Base-by-base conservation (phyloP, 2,113 vertebrate genomes). In the Sphyrna mokarran region DNA sequence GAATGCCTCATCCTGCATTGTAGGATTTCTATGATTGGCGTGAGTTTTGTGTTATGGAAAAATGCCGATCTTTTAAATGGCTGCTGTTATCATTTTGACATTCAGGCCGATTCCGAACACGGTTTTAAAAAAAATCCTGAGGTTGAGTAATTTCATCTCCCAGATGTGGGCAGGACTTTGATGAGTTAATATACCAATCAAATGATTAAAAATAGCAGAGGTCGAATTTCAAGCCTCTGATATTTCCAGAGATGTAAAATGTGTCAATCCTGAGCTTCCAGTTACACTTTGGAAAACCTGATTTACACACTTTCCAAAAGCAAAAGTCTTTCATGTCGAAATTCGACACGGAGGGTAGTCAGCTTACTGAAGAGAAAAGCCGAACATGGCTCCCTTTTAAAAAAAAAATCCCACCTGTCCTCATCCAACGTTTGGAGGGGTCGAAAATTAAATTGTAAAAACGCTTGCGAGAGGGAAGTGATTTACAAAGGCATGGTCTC, bases 171-270 rank as follows among this genome's bases (percentile, higher is more conserved):
- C 95, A 96, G 97, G 96, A 96, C 96, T 96, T 96, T 33, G 96
- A 97, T 97, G 96, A 97, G 97, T 97, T 97, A 97, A 97, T 97
- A 97, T 97, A 97, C 97, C 78, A 95, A 97, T 97, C 97, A 97
- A 97, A 97, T 96, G 97, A 96, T 97, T 96, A 96, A 97, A 97
- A 97, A 98, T 97, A 98, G 97, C 97, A 96, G 96, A 97, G 95
- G 96, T 97, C 97, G 96, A 96, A 96, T 98, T 97, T 97, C 97
- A 97, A 96, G 96, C 40, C 96, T 96, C 14, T 33, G 96, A 96
- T 96, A 97, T 97, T 97, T 97, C 97, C 97, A 96, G 97, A 96
- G 93, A 22, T 96, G 96, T 96, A 97, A 97, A 98, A 97, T 97
- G 97, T 97, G 96, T 96, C 96, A 97, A 97, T 97, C 96, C 96